These are phyloP conservation scores for Pipistrellus nathusii DNA, from an alignment of 2,797 vertebrate species.

Conservation along the genomic window DNA sequence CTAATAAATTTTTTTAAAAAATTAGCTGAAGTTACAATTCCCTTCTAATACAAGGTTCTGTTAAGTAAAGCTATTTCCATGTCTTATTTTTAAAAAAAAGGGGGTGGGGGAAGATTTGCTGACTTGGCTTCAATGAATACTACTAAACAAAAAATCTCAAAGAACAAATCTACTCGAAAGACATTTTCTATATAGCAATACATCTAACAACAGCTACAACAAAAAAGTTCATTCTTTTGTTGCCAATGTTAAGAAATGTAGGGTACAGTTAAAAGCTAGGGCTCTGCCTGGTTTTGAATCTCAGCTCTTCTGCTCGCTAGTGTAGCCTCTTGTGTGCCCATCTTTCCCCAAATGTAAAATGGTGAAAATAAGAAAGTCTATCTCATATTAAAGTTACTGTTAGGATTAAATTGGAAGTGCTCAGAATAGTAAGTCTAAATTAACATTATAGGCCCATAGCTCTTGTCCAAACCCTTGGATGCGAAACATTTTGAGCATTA, in stretches of 20 bases:
- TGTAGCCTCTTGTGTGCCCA: not conserved
- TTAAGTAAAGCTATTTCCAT: conserved; percentile 48
- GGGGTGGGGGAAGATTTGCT: not conserved
- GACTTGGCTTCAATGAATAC: not conserved
- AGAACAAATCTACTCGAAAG: conserved; percentile 45
- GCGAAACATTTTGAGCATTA: not conserved
- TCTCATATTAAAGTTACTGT: not conserved
- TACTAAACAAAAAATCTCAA: conserved; percentile 22
- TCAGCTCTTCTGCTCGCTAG: not conserved
- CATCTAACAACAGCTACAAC: conserved; percentile 8
- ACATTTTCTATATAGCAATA: conserved; percentile 37
- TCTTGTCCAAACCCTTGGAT: conserved; percentile 1
- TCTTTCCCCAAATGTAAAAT: not conserved
- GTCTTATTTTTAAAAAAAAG: not conserved
- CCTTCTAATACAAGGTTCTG: not conserved
- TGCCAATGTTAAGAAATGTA: conserved; percentile 18
- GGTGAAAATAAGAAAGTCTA: not conserved
- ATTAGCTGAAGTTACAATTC: conserved; percentile 42
- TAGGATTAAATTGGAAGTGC: conserved; percentile 34
- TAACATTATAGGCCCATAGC: not conserved
- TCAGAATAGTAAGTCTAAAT: conserved; percentile 46
- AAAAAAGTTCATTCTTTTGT: conserved; percentile 7
- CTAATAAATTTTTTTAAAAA: conserved; percentile 48
- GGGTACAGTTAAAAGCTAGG: not conserved
- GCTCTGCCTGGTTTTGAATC: not conserved